A percentile compares a stretch with the other conserved stretches of the same genome.
phyloP scores from a whole-genome alignment of 2,888 invertebrate species.

The Drosophila mercatorum region DNA sequence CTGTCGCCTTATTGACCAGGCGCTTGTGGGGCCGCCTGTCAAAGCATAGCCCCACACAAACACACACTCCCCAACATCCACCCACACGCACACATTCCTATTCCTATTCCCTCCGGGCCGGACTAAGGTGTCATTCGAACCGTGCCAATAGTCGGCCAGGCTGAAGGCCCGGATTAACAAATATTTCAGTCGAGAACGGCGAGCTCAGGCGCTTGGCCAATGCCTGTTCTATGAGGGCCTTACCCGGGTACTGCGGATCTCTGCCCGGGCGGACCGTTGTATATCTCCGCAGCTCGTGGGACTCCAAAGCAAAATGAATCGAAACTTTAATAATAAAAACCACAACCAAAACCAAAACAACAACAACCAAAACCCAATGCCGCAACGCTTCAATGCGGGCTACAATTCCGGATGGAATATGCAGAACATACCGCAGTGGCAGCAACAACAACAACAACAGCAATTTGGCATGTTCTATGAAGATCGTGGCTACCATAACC shows the following conservation, averaged over 20 bases:
- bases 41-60: slow-evolving; percentile 30
- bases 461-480: slow-evolving; percentile 1
- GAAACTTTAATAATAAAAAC: slow-evolving; percentile 19
- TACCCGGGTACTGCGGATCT: slow-evolving; percentile 53
- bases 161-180: slow-evolving; percentile 55
- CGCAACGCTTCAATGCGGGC: neutral
- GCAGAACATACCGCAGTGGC: neutral
- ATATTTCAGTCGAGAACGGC: slow-evolving; percentile 56
- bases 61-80: neutral
- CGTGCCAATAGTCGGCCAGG: slow-evolving; percentile 54
- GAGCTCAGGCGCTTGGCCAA: slow-evolving; percentile 51
- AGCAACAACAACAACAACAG: neutral
- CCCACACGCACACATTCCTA: neutral
- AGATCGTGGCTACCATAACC: neutral
- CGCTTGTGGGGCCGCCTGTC: slow-evolving; percentile 52
- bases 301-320: slow-evolving; percentile 32
- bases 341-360: slow-evolving; percentile 1
- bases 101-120: slow-evolving; percentile 36
- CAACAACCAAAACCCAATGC: neutral
- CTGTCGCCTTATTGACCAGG: slow-evolving; percentile 36
- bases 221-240: slow-evolving; percentile 51
- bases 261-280: slow-evolving; percentile 50
- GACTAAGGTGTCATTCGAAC: slow-evolving; percentile 52
- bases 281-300: slow-evolving; percentile 53
- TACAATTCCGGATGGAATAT: slow-evolving; percentile 14